Conservation (phyloP, 1,140 invertebrate species). For the Zophobas morio region DNA sequence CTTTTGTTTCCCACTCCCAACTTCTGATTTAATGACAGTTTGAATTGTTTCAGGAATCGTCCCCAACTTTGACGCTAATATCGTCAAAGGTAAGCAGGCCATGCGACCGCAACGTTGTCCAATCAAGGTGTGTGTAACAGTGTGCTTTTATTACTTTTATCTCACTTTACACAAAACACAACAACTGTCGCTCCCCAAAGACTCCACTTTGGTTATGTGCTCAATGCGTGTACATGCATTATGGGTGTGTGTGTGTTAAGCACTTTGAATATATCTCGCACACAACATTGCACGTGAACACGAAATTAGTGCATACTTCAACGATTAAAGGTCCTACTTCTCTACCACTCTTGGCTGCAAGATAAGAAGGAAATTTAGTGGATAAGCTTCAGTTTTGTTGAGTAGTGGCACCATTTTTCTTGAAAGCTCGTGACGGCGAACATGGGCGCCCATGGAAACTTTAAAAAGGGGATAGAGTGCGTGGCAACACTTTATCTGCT, state of each 20-base stretch:
- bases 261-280: conserved; percentile 37
- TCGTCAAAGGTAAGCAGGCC: conserved; percentile 78
- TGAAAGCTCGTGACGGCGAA: conserved; percentile 23
- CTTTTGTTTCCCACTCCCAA: conserved; percentile 6
- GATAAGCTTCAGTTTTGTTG: conserved; percentile 40
- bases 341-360: conserved; percentile 17
- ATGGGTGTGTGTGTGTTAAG: conserved; percentile 24
- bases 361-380: conserved; percentile 31
- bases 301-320: conserved; percentile 40
- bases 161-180: conserved; percentile 45
- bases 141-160: conserved; percentile 57
- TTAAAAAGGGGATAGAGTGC: no score
- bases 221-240: conserved; percentile 22
- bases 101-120: conserved; percentile 68
- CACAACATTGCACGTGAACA: conserved; percentile 45
- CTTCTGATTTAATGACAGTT: conserved; percentile 23
- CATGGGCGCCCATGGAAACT: no score
- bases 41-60: conserved; percentile 74
- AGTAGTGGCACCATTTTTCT: conserved; percentile 40
- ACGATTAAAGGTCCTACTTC: conserved; percentile 20
- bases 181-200: conserved; percentile 2
- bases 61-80: conserved; percentile 77
- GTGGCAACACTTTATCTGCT: no score
- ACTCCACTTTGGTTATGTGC: conserved; percentile 31
- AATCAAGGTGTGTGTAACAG: conserved; percentile 68